Evolutionary conservation across 2,797 vertebrate species (phyloP).

Genomic region (Siniperca obscura): DNA sequence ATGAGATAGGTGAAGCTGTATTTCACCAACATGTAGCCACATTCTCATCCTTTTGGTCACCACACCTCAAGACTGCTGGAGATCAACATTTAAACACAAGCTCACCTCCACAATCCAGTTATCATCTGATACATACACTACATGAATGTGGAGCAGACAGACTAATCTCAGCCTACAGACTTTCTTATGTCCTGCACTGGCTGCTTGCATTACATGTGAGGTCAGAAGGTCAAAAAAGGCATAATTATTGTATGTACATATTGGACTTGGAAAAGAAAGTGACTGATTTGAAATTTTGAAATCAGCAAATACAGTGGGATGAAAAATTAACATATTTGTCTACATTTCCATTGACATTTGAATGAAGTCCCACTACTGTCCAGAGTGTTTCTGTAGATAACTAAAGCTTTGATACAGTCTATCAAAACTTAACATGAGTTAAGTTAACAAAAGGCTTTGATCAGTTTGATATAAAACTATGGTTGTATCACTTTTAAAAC

Average conservation of each 20-base stretch:
- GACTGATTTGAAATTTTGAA: not conserved
- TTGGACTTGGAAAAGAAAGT: not conserved
- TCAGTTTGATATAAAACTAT: conserved; percentile 48
- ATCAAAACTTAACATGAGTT: conserved; percentile 37
- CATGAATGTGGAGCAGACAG: not conserved
- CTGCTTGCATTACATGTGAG: not conserved
- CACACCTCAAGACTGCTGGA: not conserved
- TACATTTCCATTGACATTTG: not conserved
- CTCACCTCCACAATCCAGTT: not conserved
- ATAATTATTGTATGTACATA: no score
- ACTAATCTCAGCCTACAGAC: not conserved
- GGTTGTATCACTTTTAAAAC: conserved; percentile 40
- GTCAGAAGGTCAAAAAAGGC: not conserved
- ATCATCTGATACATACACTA: not conserved
- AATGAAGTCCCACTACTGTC: not conserved
- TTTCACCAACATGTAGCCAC: not conserved
- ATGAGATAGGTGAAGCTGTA: not conserved
- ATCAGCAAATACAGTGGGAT: not conserved
- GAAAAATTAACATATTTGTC: not conserved
- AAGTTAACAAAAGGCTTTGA: conserved; percentile 52
- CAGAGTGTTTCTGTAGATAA: conserved; percentile 23
- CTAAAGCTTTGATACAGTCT: conserved; percentile 26
- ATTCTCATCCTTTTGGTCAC: not conserved
- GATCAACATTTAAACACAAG: not conserved
- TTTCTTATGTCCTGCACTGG: not conserved